phyloP scores from a whole-genome alignment of 1,140 invertebrate species.

The Drosophila rhopaloa region DNA sequence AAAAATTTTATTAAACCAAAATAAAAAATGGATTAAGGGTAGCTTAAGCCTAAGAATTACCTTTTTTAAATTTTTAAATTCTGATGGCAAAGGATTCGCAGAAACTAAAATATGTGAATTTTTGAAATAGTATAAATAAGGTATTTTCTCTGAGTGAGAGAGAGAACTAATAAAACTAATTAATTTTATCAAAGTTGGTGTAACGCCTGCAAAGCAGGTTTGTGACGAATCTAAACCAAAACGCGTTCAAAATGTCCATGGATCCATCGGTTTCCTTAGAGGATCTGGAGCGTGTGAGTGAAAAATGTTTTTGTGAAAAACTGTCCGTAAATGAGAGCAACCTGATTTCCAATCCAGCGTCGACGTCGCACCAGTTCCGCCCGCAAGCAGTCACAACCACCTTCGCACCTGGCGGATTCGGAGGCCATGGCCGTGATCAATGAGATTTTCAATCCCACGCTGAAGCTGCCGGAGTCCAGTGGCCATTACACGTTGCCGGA shows the following conservation, averaged over 20 bases:
- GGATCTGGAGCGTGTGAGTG: constrained; percentile 79
- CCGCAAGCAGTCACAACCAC: constrained; percentile 67
- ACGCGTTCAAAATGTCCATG: constrained; percentile 66
- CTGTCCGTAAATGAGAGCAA: not conserved
- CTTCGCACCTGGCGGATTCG: constrained; percentile 53
- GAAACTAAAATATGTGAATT: too few relatives aligned
- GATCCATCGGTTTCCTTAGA: constrained; percentile 75
- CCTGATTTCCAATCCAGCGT: constrained; percentile 38
- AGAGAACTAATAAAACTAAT: not conserved
- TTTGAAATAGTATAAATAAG: too few relatives aligned
- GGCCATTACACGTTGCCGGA: constrained; percentile 86
- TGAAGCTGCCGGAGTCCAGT: constrained; percentile 81
- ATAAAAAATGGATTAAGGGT: not conserved
- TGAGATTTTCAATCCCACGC: constrained; percentile 84
- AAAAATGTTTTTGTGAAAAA: not conserved
- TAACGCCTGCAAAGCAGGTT: not conserved
- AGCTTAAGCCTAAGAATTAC: too few relatives aligned
- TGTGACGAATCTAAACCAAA: not conserved
- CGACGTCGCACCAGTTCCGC: constrained; percentile 67
- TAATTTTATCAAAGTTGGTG: not conserved
- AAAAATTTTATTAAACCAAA: not conserved
- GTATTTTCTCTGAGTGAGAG: constrained; percentile 3
- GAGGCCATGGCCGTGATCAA: constrained; percentile 84
- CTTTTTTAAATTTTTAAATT: not conserved
- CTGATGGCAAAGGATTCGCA: too few relatives aligned